Evolutionary conservation across 1,140 invertebrate species (phyloP), one percentile per base, ranked within the genome.

Genomic region (Vanessa atalanta): DNA sequence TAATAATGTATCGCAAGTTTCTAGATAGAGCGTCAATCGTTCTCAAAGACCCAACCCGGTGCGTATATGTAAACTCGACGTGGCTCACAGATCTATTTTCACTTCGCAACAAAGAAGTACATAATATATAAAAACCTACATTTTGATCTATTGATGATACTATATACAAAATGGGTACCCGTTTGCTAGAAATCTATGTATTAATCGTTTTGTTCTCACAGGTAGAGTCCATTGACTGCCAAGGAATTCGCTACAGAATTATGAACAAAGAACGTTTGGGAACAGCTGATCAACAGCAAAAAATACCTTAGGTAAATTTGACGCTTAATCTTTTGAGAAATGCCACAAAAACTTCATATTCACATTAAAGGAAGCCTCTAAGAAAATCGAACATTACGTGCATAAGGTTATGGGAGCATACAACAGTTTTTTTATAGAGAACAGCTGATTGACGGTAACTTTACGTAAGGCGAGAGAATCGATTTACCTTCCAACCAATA

Each of bases 281-380:
- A 83, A 79, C 80, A 87, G 80, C 83, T 85, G 82, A 83, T 85
- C 66, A 77, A 20, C 15, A 50, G 57, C 65, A 83, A 81, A 81
- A 78, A 77, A 70, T 48, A 65, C 20, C 65, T 23, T 60, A 65
- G 48, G 31, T 65, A 67, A 69, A 68, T 69, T 70, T 72, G 43
- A 60, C 47, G 66, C 70, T 73, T 6, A 31, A 66, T 57, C 65
- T 65, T 75, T 73, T 50, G 31, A 47, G 63, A 60, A 57, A 70
- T 23, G 23, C 15, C 20, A 60, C 55, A 72, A 72, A 70, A 66
- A 65, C 51, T 65, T 16, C 11, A 57, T 37, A 65, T 72, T 37
- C 64, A 47, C 43, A 26, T 16, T 65, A 61, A 63, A 43, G n/a
- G 70, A 72, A 65, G 16, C 70, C 70, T 65, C 57, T 20, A 20